Percentiles rank a stretch among this genome's conserved stretches.
Evolutionary conservation across 2,888 invertebrate genomes (phyloP).

Genomic region (Furcula furcula): DNA sequence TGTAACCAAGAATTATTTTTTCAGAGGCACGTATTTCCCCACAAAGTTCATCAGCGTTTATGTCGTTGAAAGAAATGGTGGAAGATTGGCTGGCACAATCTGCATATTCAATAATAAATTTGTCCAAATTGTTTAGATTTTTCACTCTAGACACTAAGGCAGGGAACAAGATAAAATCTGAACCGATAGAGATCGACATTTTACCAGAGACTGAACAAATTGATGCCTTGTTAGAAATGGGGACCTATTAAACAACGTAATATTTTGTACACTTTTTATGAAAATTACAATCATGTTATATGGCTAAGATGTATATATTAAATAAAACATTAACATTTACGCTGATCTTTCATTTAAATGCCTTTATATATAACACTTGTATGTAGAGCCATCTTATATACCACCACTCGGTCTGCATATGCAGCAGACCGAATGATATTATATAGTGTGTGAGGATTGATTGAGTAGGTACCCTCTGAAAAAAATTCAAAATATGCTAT

Average conservation of each 20-base stretch:
- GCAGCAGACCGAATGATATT: too few relatives aligned
- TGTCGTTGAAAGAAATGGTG: constrained; percentile 84
- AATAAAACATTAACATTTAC: too few relatives aligned
- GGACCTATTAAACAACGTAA: constrained; percentile 48
- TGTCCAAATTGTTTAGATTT: constrained; percentile 80
- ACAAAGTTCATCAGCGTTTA: constrained; percentile 80
- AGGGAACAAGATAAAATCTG: constrained; percentile 47
- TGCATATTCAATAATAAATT: constrained; percentile 85
- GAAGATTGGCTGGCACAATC: constrained; percentile 86
- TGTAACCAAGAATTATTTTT: too few relatives aligned
- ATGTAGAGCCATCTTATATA: too few relatives aligned
- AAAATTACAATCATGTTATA: constrained; percentile 23
- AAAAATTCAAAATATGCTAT: too few relatives aligned
- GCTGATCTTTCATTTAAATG: too few relatives aligned
- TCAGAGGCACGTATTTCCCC: constrained; percentile 76
- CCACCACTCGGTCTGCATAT: too few relatives aligned
- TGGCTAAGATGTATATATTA: constrained; percentile 22
- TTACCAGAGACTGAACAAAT: constrained; percentile 72
- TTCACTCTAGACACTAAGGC: constrained; percentile 59
- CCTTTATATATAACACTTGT: too few relatives aligned
- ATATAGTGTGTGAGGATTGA: too few relatives aligned
- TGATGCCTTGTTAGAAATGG: constrained; percentile 71
- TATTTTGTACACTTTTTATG: constrained; percentile 10
- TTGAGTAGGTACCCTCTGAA: too few relatives aligned
- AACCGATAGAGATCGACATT: constrained; percentile 66